Evolutionary conservation across 1,140 invertebrate species (phyloP).

Genomic region (Branchinecta lindahli): DNA sequence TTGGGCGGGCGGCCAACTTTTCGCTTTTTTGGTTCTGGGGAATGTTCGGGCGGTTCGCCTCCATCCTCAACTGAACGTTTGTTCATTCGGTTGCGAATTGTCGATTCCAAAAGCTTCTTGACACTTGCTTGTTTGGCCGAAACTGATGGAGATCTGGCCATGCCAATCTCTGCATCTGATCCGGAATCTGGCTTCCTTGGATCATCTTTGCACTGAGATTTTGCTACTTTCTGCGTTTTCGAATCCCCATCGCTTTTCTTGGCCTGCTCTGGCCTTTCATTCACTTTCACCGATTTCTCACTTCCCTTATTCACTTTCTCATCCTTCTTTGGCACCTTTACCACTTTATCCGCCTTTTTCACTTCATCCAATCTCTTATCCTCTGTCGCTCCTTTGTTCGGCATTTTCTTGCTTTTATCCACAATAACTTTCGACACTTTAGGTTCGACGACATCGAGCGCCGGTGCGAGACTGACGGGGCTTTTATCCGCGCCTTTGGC

Average conservation of each 20-base stretch:
- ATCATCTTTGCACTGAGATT: background rate
- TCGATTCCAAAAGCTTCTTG: background rate
- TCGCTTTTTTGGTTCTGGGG: background rate
- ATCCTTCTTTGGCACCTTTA: background rate
- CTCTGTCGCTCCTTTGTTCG: background rate
- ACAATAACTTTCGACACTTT: background rate
- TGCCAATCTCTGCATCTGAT: background rate
- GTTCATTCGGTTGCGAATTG: background rate
- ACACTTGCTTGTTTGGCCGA: background rate
- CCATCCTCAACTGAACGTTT: background rate
- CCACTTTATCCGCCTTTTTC: background rate
- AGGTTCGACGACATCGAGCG: background rate
- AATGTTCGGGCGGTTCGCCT: background rate
- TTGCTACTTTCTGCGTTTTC: background rate
- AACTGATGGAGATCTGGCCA: background rate
- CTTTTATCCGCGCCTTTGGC: background rate
- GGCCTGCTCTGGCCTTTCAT: background rate
- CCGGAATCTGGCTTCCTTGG: background rate
- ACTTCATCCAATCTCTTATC: background rate
- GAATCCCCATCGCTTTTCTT: background rate
- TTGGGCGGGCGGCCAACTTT: background rate
- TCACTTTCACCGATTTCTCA: background rate
- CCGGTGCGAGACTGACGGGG: background rate
- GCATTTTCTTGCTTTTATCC: slow-evolving; percentile 4
- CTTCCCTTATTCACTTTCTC: background rate